Conservation (phyloP, 2,888 invertebrate species). For the Apotomis turbidana region DNA sequence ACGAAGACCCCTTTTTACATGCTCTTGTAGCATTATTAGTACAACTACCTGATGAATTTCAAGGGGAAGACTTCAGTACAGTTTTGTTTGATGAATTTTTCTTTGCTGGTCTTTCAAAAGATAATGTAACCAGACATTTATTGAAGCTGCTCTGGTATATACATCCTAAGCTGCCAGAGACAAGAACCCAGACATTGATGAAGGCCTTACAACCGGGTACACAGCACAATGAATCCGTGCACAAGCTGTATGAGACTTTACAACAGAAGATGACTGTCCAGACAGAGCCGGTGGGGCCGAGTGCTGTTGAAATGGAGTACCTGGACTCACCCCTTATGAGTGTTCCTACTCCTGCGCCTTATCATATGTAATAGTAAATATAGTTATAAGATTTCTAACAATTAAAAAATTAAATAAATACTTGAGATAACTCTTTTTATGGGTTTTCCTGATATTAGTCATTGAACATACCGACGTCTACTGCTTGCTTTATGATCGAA, state of each 20-base stretch:
- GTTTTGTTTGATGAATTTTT: conserved; percentile 98
- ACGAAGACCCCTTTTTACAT: conserved; percentile 97
- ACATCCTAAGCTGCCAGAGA: conserved; percentile 91
- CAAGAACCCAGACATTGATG: conserved; percentile 91
- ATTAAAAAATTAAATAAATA: conserved; percentile 6
- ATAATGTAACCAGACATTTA: conserved; percentile 96
- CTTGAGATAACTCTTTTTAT: conserved; percentile 8
- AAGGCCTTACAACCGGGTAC: conserved; percentile 90
- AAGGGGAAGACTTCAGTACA: conserved; percentile 97
- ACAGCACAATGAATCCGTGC: conserved; percentile 93
- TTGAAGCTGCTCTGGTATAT: conserved; percentile 96
- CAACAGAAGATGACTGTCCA: conserved; percentile 90
- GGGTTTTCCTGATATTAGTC: not conserved
- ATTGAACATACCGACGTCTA: too few species aligned
- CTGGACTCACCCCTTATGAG: conserved; percentile 93
- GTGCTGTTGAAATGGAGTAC: conserved; percentile 88
- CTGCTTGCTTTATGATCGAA: too few species aligned
- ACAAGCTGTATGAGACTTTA: conserved; percentile 89
- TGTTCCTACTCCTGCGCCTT: conserved; percentile 92
- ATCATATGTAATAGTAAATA: conserved; percentile 70
- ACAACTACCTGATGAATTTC: conserved; percentile 95
- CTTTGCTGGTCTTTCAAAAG: conserved; percentile 93
- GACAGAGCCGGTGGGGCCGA: conserved; percentile 84
- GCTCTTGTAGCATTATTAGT: conserved; percentile 93
- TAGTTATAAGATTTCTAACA: conserved; percentile 15